Base-by-base conservation (phyloP, 2,888 invertebrate species). In the Phortica magna region DNA sequence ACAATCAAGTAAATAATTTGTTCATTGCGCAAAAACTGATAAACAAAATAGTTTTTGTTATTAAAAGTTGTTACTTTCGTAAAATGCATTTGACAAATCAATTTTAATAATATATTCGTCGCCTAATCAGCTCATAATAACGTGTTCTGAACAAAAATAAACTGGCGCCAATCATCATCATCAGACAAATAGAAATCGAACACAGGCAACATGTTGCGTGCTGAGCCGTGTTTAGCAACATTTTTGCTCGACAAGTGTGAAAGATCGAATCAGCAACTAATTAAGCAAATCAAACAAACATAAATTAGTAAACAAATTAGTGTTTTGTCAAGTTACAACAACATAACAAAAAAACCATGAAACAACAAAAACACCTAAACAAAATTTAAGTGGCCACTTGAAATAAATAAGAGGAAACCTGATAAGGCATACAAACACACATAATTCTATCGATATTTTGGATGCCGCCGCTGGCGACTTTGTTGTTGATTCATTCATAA, bases 271-370 rank as follows among this genome's bases (percentile, higher is more conserved):
- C 48, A 9, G 9, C 48, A 48, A 48, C 48, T 48, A 48, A 12
- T 12, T 48, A 22, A 61, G 61, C 19, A 4, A 61, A 61, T 61
- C 22, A 61, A 61, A 61, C 19, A 61, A 61, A 61, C 22, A 55
- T 55, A 55, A 55, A 55, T 17, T 55, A 17, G 22, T 22, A 19
- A 61, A 61, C 22, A 61, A 17, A 61, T 61, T 19, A 22, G 3
- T 4, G 19, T 10, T 61, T 61, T 61, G 61, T 22, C 55, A 55
- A 55, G 17, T 17, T 55, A 55, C 17, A 17, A 55, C 55, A 55
- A 55, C 5, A n/a, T 17, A 7, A 55, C 7, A 0, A 55, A 55
- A 55, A 5, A 55, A 55, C n/a, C 31, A 31, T 31, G 5, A 31
- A 31, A 31, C 5, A 31, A 31, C 31, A 31, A 31, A 31, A 31